Percentiles rank a stretch among this genome's conserved stretches.
Conservation (phyloP, 2,888 invertebrate genomes). For the Caenorhabditis imperialis region DNA sequence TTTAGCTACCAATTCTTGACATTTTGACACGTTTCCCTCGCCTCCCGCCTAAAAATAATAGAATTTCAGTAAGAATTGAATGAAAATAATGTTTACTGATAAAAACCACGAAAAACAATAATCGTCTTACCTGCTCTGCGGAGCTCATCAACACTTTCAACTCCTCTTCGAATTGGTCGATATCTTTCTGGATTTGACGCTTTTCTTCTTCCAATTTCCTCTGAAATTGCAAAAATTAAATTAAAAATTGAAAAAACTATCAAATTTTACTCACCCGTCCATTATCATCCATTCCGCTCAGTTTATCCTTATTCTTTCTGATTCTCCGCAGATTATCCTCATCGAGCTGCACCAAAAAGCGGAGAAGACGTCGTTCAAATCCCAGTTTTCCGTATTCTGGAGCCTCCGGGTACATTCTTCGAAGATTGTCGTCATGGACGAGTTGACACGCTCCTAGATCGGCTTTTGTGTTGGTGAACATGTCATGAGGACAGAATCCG, state of each 20-base stretch:
- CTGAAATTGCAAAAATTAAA: slow-evolving; percentile 28
- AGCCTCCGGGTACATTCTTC: slow-evolving; percentile 83
- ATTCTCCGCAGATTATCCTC: slow-evolving; percentile 71
- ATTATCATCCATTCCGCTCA: slow-evolving; percentile 52
- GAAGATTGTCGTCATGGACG: slow-evolving; percentile 95
- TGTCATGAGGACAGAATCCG: slow-evolving; percentile 97
- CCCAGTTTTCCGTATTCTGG: slow-evolving; percentile 67
- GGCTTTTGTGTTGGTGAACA: slow-evolving; percentile 97
- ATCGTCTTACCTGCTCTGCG: slow-evolving; percentile 56
- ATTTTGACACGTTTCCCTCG: slow-evolving; percentile 48
- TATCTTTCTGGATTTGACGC: slow-evolving; percentile 39
- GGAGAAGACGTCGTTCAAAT: slow-evolving; percentile 66
- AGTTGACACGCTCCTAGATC: slow-evolving; percentile 94
- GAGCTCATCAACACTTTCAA: slow-evolving; percentile 32
- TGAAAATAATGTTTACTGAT: slow-evolving; percentile 3
- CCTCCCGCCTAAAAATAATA: slow-evolving; percentile 49
- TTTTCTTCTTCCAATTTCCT: slow-evolving; percentile 61
- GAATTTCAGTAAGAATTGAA: background rate
- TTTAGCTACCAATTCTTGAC: slow-evolving; percentile 54
- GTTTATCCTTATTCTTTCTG: slow-evolving; percentile 60
- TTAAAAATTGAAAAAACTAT: background rate
- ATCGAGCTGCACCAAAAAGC: slow-evolving; percentile 59
- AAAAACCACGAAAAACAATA: slow-evolving; percentile 2
- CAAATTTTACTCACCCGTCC: slow-evolving; percentile 40
- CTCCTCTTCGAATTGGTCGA: slow-evolving; percentile 50